Evolutionary conservation across 2,797 vertebrate species (phyloP), one percentile per base, ranked within the genome.

Genomic region (Glyptemys insculpta): DNA sequence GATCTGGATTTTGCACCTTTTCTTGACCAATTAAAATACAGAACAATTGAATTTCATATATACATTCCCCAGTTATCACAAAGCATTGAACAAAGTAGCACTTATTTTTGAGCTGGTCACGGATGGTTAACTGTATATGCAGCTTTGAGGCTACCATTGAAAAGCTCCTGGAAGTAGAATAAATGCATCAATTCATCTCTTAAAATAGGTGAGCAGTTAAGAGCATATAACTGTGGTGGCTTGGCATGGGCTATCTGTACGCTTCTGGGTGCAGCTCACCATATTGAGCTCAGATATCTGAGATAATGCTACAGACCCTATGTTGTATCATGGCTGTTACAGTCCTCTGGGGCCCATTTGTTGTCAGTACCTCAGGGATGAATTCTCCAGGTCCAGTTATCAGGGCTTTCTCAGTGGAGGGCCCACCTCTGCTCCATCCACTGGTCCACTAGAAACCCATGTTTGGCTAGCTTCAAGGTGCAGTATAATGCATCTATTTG

Each of bases 271-370:
- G 8, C 41, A 81, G 50, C 78, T 91, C 0, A 0, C 37, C 2
- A 0, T 9, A 1, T 15, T 79, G 83, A 86, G 93, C 85, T 96
- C 85, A 79, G 79, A 27, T 79, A 56, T 88, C 19, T 76, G 74
- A 76, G 44, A 16, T 49, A 76, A 27, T 29, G 44, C 14, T 16
- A 47, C 74, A 29, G 41, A 56, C 65, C 84, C 59, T 1, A 76
- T 84, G 50, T 84, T 0, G 0, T 27, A 10, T 21, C 4, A 50
- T 1, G 0, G 34, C 59, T 52, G 23, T 4, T 87, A 4, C 56
- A 90, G 93, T 79, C 1, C 0, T n/a, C 86, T 6, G 0, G 65
- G n/a, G n/a, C 10, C 18, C n/a, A n/a, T 8, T 9, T 72, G 62
- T 37, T 44, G 8, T 76, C 86, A 12, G 8, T 84, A 59, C 93